Base-by-base conservation (phyloP, 2,113 vertebrate genomes). In the Eretmochelys imbricata region DNA sequence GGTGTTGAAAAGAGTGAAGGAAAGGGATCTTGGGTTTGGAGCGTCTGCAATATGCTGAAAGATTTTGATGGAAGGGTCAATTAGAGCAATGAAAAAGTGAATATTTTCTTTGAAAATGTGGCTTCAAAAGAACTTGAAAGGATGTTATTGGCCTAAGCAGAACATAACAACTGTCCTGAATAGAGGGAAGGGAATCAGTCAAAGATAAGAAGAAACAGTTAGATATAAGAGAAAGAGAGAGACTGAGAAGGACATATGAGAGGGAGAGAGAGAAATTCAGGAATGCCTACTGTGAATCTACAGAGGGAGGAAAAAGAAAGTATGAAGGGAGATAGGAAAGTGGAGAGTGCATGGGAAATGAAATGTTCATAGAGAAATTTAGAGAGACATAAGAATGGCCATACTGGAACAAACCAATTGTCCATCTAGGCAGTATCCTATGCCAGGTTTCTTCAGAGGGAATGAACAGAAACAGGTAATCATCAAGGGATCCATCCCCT, bases 341-440 rank as follows among this genome's bases (percentile, higher is more conserved):
- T 35, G 6, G 72, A 79, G 46, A 31, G 10, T 94, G 82, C 72
- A 86, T 89, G 57, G 38, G 85, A 92, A 95, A 92, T 42, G 94
- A 75, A 94, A 95, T 89, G 65, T 57, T n/a, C 46, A 89, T 87
- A 53, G 75, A 94, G 83, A 93, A 93, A 96, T 95, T 96, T 95
- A 92, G 90, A 92, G 90, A 95, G 94, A 94, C 25, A 12, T 57
- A 57, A 27, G 55, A 57, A 57, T 12, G 11, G 5, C 55, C 24
- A 27, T 24, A 55, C 5, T 57, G 55, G 55, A 27, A 27, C 55
- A 57, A 25, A 57, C 25, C 55, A 27, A 27, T 27, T 25, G 55
- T 57, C 25, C 55, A 27, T 57, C 55, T 57, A 57, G 9, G 10
- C 55, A 10, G 11, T 27, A 57, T 27, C 24, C 55, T 57, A 57